phyloP scores from a whole-genome alignment of 2,888 invertebrate species.

The Yponomeuta malinellus region DNA sequence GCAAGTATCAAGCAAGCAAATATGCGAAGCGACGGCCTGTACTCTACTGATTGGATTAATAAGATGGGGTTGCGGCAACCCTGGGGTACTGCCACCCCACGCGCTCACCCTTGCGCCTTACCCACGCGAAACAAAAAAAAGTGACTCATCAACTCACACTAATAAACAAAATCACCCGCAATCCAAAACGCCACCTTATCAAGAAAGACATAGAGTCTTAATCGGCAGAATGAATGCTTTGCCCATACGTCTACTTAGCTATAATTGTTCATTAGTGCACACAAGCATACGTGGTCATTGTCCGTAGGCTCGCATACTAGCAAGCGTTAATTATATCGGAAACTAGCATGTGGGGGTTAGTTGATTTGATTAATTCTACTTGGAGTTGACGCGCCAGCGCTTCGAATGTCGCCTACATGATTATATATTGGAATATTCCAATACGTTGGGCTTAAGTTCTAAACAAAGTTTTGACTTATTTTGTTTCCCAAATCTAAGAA shows the following conservation, averaged over 20 bases:
- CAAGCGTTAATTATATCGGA: slow-evolving; percentile 74
- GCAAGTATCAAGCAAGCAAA: slow-evolving; percentile 46
- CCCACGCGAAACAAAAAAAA: slow-evolving; percentile 76
- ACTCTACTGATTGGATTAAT: slow-evolving; percentile 71
- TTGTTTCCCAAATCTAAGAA: too few relatives aligned
- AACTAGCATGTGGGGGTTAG: slow-evolving; percentile 68
- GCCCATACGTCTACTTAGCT: slow-evolving; percentile 36
- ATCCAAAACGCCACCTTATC: slow-evolving; percentile 55
- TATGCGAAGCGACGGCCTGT: slow-evolving; percentile 70
- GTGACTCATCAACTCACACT: slow-evolving; percentile 76
- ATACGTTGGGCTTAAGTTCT: slow-evolving; percentile 16
- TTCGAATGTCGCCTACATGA: slow-evolving; percentile 20
- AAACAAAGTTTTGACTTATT: too few relatives aligned
- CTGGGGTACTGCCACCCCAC: slow-evolving; percentile 69
- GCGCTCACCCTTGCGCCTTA: slow-evolving; percentile 39
- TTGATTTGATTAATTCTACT: slow-evolving; percentile 76
- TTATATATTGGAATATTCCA: slow-evolving; percentile 55
- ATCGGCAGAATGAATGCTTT: slow-evolving; percentile 24
- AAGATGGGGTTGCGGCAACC: slow-evolving; percentile 72
- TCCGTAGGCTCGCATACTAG: slow-evolving; percentile 59
- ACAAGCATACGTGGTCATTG: slow-evolving; percentile 64
- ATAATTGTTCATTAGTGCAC: slow-evolving; percentile 75
- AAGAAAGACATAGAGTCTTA: slow-evolving; percentile 46
- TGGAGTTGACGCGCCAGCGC: slow-evolving; percentile 37
- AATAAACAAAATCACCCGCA: slow-evolving; percentile 43